A percentile compares a stretch with the other conserved stretches of the same genome.
Evolutionary conservation across 2,797 vertebrate species (phyloP).

Genomic region (Anguilla marmorata): DNA sequence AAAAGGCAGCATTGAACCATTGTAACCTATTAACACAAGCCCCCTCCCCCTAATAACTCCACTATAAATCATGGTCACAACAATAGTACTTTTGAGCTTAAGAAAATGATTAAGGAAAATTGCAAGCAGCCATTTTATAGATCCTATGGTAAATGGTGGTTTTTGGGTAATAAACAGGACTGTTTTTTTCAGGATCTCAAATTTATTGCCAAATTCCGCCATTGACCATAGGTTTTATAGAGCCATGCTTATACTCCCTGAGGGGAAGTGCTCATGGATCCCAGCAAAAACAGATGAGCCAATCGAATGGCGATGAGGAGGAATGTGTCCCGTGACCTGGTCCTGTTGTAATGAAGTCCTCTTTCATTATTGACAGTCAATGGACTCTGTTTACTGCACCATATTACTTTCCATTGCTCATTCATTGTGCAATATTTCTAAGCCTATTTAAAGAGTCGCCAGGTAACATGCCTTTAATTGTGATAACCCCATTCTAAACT

Average conservation of each 20-base stretch:
- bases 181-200: neutral
- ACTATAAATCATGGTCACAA: neutral
- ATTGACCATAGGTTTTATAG: neutral
- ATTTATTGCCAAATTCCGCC: neutral
- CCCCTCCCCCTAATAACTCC: neutral
- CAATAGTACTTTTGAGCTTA: neutral
- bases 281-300: neutral
- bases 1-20: neutral
- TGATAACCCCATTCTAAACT: neutral
- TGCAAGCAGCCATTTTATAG: neutral
- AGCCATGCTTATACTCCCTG: neutral
- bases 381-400: neutral
- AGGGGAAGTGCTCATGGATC: neutral
- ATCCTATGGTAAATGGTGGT: neutral
- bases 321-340: neutral
- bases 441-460: neutral
- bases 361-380: neutral
- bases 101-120: neutral
- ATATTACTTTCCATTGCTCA: neutral
- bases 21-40: neutral
- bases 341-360: neutral
- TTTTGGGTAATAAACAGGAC: neutral
- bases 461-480: neutral
- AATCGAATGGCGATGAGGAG: neutral
- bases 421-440: neutral